These are phyloP conservation scores for Eilema sororculum DNA, from an alignment of 2,888 invertebrate genomes.

Conservation along the genomic window DNA sequence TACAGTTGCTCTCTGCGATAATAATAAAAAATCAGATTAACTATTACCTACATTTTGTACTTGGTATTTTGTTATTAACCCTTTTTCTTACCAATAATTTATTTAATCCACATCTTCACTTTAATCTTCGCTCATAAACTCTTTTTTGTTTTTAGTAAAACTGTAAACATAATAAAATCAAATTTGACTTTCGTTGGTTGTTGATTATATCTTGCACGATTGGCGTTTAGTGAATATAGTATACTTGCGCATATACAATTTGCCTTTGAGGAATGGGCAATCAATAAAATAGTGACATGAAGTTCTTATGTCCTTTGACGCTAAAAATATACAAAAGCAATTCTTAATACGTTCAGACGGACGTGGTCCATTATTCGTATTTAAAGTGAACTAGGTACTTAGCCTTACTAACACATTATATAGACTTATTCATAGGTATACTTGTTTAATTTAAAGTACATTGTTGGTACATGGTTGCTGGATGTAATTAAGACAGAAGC, in stretches of 20 bases:
- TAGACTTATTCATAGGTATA: background rate
- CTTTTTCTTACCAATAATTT: background rate
- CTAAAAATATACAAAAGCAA: background rate
- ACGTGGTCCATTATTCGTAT: background rate
- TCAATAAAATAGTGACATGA: background rate
- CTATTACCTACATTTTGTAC: background rate
- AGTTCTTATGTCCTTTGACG: too few relatives aligned
- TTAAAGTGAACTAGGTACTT: background rate
- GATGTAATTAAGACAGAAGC: constrained; percentile 94
- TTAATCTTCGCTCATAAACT: background rate
- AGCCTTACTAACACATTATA: background rate
- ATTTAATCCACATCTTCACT: background rate
- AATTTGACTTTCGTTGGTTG: background rate
- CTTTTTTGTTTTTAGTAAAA: background rate
- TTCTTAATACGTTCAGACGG: background rate
- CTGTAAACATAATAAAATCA: background rate
- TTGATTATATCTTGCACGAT: background rate
- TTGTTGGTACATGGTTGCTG: constrained; percentile 94
- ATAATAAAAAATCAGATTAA: background rate
- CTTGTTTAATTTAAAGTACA: constrained; percentile 44
- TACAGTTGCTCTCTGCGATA: background rate
- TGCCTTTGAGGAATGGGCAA: background rate
- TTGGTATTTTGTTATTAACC: background rate
- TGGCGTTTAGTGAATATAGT: background rate
- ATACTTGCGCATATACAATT: background rate